A percentile compares a stretch with the other conserved stretches of the same genome.
Conservation (phyloP, 2,888 invertebrate species). For the Acrobeloides nanus region DNA sequence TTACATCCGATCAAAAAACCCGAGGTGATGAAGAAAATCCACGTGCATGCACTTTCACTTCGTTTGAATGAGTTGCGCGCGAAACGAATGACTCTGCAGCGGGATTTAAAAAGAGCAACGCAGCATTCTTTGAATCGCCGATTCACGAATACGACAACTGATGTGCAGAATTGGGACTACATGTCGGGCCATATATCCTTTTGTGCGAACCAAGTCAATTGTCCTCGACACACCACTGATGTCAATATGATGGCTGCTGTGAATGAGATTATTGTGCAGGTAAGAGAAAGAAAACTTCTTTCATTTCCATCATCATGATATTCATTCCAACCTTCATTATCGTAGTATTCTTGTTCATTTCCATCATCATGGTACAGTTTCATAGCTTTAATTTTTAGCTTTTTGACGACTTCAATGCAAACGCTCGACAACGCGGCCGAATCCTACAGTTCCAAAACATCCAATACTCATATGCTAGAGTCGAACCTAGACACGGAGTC, state of each 20-base stretch:
- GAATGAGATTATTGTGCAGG: conserved; percentile 19
- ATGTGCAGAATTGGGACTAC: conserved; percentile 79
- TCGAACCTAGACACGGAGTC: conserved; percentile 77
- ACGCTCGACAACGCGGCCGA: conserved; percentile 60
- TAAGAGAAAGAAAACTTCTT: no score
- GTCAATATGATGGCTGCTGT: conserved; percentile 66
- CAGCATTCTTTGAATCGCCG: conserved; percentile 54
- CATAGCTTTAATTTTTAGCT: no score
- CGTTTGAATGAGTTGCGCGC: conserved; percentile 31
- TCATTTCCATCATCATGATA: no score
- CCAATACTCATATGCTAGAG: conserved; percentile 80
- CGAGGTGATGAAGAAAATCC: conserved; percentile 64
- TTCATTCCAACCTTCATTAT: no score
- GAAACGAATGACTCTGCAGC: conserved; percentile 20
- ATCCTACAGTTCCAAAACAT: conserved; percentile 89
- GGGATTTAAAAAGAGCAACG: conserved; percentile 19
- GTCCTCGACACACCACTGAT: conserved; percentile 80
- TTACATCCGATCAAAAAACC: conserved; percentile 91
- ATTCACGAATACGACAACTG: conserved; percentile 63
- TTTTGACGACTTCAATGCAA: conserved; percentile 56
- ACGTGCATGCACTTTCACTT: conserved; percentile 23
- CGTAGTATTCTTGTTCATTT: no score
- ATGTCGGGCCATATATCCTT: conserved; percentile 63
- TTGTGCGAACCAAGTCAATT: conserved; percentile 72
- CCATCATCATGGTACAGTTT: no score